These are phyloP conservation scores for Nineta flava DNA, from an alignment of 2,888 invertebrate genomes.

Conservation along the genomic window DNA sequence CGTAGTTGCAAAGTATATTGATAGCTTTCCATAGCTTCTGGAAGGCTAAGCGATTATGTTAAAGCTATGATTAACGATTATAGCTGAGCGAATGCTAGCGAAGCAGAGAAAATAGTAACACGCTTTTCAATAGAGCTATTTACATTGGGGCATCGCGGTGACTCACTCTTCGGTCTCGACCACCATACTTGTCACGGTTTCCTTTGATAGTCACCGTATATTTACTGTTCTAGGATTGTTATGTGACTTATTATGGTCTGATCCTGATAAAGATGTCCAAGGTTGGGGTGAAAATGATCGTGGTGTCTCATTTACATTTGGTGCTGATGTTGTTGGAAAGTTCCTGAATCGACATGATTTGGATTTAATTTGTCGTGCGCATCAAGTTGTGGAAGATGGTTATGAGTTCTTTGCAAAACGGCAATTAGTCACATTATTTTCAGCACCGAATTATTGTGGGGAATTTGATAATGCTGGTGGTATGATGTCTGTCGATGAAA, in stretches of 20 bases:
- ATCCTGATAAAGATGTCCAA: slow-evolving; percentile 87
- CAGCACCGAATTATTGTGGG: slow-evolving; percentile 97
- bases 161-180: too few relatives aligned
- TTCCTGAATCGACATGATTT: slow-evolving; percentile 92
- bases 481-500: slow-evolving; percentile 99
- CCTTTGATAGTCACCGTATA: too few relatives aligned
- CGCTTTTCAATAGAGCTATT: too few relatives aligned
- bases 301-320: slow-evolving; percentile 96
- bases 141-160: too few relatives aligned
- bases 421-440: slow-evolving; percentile 93
- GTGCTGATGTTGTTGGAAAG: slow-evolving; percentile 92
- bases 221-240: slow-evolving; percentile 49
- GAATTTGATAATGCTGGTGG: slow-evolving; percentile 98
- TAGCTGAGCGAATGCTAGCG: too few relatives aligned
- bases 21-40: too few relatives aligned
- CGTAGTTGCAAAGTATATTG: too few relatives aligned
- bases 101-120: too few relatives aligned
- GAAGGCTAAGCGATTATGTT: too few relatives aligned
- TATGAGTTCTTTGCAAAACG: slow-evolving; percentile 99
- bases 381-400: slow-evolving; percentile 97
- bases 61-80: too few relatives aligned
- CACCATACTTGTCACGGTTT: too few relatives aligned
- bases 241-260: slow-evolving; percentile 95
- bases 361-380: slow-evolving; percentile 94
- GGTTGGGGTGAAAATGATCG: slow-evolving; percentile 97